Base-by-base conservation (phyloP, 2,888 invertebrate species). In the Cerceris ruficornis region DNA sequence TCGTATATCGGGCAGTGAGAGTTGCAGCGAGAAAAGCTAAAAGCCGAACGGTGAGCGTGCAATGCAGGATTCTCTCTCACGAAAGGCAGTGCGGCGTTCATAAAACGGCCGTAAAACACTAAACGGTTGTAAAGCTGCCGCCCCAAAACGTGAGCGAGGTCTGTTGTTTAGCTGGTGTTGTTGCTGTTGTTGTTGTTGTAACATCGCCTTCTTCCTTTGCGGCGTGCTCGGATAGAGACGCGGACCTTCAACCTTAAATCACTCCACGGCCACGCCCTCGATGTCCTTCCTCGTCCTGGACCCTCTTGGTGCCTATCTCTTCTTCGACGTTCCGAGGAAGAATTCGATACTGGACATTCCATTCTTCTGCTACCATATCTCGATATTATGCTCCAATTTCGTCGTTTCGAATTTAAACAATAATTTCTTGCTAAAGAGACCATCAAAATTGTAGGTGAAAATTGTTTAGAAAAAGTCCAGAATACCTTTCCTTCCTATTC, bases 81-180 rank as follows among this genome's bases (percentile, higher is more conserved):
- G 46, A 50, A 61, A 77, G 77, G 52, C 84, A 85, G 74, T 75
- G 87, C 88, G 88, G 89, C 90, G 87, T 91, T 91, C 92, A 92
- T 92, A 92, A 92, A 92, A 92, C 90, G 90, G 88, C 89, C 91
- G 90, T 92, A 92, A 92, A 92, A 91, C 92, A 90, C 92, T 92
- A 92, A 92, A 92, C 92, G 92, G 91, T 88, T 92, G 92, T 92
- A 92, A 92, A 92, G 90, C 90, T 92, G 92, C 91, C 91, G 92
- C 88, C 88, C 91, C 90, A 86, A 91, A 91, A 91, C 87, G 86
- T 86, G 85, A 71, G 50, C 68, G 71, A 54, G 58, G 83, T 17
- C 69, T 54, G 83, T 83, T 81, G 81, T 75, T 76, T 73, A 58
- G 62, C 60, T 58, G 67, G 28, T 64, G 72, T 60, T 72, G 64